A percentile compares a stretch with the other conserved stretches of the same genome.
phyloP scores from a whole-genome alignment of 1,140 invertebrate genomes.

The Ceratina australensis region DNA sequence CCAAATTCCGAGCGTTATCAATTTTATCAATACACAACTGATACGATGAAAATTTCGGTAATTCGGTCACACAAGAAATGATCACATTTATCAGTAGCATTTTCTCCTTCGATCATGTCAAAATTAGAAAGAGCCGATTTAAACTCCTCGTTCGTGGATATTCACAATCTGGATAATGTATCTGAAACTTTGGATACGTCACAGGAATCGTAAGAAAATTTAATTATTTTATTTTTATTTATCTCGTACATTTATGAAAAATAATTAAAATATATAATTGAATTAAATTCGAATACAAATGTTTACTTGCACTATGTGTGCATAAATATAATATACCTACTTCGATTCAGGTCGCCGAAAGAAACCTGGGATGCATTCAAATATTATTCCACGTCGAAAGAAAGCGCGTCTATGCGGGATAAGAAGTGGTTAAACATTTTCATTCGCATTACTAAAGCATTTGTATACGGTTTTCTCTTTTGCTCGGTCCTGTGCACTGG shows the following conservation, averaged over 20 bases:
- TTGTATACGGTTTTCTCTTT: slow-evolving; percentile 90
- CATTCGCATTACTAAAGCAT: slow-evolving; percentile 88
- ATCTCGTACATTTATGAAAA: neutral
- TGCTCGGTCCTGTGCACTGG: slow-evolving; percentile 87
- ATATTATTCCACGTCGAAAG: slow-evolving; percentile 88
- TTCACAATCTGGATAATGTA: neutral
- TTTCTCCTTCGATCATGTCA: neutral
- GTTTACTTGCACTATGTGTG: neutral
- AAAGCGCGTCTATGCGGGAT: slow-evolving; percentile 90
- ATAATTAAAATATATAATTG: neutral
- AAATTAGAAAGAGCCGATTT: neutral
- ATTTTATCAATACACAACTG: slow-evolving; percentile 22
- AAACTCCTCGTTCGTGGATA: neutral
- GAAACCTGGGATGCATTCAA: slow-evolving; percentile 95
- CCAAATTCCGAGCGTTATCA: slow-evolving; percentile 39
- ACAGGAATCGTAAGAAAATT: slow-evolving; percentile 20
- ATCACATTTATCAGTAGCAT: neutral
- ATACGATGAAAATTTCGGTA: slow-evolving; percentile 34
- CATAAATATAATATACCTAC: neutral
- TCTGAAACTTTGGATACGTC: slow-evolving; percentile 2
- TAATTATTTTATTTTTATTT: slow-evolving; percentile 7
- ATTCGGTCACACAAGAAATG: neutral
- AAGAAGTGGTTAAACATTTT: slow-evolving; percentile 90
- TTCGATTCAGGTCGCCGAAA: slow-evolving; percentile 59
- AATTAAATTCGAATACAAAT: neutral